phyloP scores from a whole-genome alignment of 2,888 invertebrate genomes.

The Arge pagana region DNA sequence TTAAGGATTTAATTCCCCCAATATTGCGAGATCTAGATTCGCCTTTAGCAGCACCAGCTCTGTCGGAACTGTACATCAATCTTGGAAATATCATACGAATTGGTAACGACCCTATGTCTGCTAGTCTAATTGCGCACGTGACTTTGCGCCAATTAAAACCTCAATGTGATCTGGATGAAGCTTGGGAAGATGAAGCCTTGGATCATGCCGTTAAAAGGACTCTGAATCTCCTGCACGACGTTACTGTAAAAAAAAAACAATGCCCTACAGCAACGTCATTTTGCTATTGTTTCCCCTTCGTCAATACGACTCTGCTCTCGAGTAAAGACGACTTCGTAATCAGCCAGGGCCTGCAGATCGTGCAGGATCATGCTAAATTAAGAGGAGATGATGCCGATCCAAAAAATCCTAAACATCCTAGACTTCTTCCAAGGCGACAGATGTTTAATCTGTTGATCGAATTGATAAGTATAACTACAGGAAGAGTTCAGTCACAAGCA shows the following conservation, averaged over 20 bases:
- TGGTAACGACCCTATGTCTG: slow-evolving; percentile 58
- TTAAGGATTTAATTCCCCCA: slow-evolving; percentile 64
- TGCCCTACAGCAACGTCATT: slow-evolving; percentile 76
- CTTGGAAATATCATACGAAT: slow-evolving; percentile 66
- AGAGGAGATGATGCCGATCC: slow-evolving; percentile 58
- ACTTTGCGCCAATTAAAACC: slow-evolving; percentile 76
- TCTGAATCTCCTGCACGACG: slow-evolving; percentile 64
- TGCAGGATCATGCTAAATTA: slow-evolving; percentile 75
- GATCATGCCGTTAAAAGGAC: slow-evolving; percentile 68
- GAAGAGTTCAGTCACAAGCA: slow-evolving; percentile 77
- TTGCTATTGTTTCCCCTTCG: slow-evolving; percentile 80
- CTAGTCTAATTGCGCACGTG: slow-evolving; percentile 69
- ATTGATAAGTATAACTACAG: slow-evolving; percentile 71
- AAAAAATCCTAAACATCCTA: slow-evolving; percentile 70
- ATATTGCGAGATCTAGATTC: slow-evolving; percentile 72
- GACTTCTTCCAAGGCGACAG: slow-evolving; percentile 78
- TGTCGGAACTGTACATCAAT: slow-evolving; percentile 66
- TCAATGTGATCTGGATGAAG: slow-evolving; percentile 75
- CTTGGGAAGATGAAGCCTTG: slow-evolving; percentile 77
- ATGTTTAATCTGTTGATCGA: slow-evolving; percentile 81
- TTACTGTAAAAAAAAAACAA: slow-evolving; percentile 58
- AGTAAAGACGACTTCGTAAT: slow-evolving; percentile 64
- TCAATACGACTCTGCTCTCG: slow-evolving; percentile 66
- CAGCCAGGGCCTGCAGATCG: slow-evolving; percentile 67
- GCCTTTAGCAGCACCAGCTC: slow-evolving; percentile 75